Evolutionary conservation across 2,113 vertebrate species (phyloP), one percentile per base, ranked within the genome.

Genomic region (Eublepharis macularius): DNA sequence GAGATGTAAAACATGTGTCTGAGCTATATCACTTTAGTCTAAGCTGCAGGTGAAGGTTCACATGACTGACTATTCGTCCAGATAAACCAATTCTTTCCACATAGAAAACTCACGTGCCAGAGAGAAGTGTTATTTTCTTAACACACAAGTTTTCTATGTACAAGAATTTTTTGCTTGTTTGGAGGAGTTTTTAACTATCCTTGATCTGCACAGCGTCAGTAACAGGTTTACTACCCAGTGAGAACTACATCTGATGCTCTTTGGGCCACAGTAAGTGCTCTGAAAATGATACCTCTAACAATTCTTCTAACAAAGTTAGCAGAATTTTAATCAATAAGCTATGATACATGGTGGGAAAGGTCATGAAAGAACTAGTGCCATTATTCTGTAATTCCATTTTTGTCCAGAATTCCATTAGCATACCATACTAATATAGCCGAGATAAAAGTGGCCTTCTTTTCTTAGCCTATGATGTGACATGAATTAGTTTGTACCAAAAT

Each of bases 381-480:
- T 70, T 51, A 70, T 72, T 54, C 80, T 72, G n/a, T 81, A 70
- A 70, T 69, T 41, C 80, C 65, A 70, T 82, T 51, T 80, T 80
- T 54, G 47, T 54, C 47, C 54, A 26, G n/a, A 39, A 49, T 72
- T 72, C 49, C 36, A 72, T 82, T 54, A 80, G 63, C 41, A 68
- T n/a, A 47, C 4, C 80, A 73, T 72, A 51, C 47, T 39, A 82
- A 82, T 82, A 72, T 57, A 82, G 34, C 24, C 3, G 34, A 72
- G 47, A 57, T 47, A 82, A 82, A 82, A 72, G 47, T 72, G 34
- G 49, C 68, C 34, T 39, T 39, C 66, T 32, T 87, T 47, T 74
- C 14, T 66, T 32, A 78, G 51, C 26, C 14, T 63, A 17, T 39
- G 9, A 77, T 54, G 74, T 70, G 51, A 63, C 7, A 54, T 77